A percentile compares a stretch with the other conserved stretches of the same genome.
Conservation (phyloP, 1,140 invertebrate species). For the Macrotrachela quadricornifera region DNA sequence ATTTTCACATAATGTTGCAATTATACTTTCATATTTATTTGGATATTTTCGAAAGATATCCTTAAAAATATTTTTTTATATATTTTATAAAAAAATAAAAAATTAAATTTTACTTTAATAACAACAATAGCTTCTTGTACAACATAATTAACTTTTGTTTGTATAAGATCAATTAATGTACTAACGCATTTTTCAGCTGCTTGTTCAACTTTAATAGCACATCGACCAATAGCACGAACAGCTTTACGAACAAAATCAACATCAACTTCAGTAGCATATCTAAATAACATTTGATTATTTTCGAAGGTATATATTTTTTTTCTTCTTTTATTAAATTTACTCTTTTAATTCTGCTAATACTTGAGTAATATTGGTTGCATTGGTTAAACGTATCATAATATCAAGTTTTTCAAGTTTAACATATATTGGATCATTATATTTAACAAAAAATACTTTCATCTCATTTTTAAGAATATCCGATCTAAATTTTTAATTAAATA, state of each 20-base stretch:
- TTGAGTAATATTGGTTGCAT: conserved; percentile 90
- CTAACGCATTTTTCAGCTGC: conserved; percentile 94
- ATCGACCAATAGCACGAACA: conserved; percentile 83
- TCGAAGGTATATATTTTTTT: too few species aligned
- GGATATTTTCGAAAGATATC: conserved; percentile 99
- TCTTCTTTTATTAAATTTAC: conserved; percentile 26
- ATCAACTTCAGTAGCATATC: conserved; percentile 77
- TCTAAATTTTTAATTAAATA: conserved; percentile 30
- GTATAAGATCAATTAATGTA: conserved; percentile 91
- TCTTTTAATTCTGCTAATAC: conserved; percentile 95
- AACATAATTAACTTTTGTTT: conserved; percentile 98
- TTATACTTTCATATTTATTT: conserved; percentile 98
- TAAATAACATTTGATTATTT: too few species aligned
- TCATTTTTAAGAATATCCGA: conserved; percentile 96
- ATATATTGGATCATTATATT: conserved; percentile 99
- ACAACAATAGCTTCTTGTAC: conserved; percentile 99
- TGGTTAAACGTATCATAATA: conserved; percentile 96
- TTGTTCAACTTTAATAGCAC: conserved; percentile 97
- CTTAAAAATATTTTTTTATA: too few species aligned
- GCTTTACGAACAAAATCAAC: conserved; percentile 96
- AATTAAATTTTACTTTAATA: conserved; percentile 44
- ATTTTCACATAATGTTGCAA: conserved; percentile 95
- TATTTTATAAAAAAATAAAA: too few species aligned
- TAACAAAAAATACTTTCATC: conserved; percentile 99
- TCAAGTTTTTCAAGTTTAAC: conserved; percentile 97